Evolutionary conservation across 1,140 invertebrate species (phyloP), one percentile per base, ranked within the genome.

Genomic region (Gryon sp.): DNA sequence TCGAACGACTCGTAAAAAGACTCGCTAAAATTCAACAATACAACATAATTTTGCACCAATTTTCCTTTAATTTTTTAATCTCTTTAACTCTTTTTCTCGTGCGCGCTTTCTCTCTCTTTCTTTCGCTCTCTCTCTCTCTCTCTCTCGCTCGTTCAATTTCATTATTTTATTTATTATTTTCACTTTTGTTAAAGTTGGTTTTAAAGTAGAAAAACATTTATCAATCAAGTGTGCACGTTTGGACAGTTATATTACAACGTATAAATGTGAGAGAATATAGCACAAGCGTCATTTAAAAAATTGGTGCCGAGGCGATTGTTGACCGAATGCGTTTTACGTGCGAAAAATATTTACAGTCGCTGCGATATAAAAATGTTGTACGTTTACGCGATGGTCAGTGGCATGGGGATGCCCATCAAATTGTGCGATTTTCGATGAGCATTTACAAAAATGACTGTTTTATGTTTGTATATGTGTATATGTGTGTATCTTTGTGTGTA

Each of bases 311-410:
- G 66, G 66, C 66, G 66, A 52, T 60, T 38, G 52, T 50, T 59
- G 65, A 38, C 32, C 66, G 30, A 70, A 60, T 52, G 55, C 45
- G 36, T 9, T 34, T 12, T 55, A 66, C 36, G 46, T 70, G 66
- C 66, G 48, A 12, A 70, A 70, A 70, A 52, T 70, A 60, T 70
- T 70, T 70, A 70, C 66, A 70, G 66, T 70, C 46, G 66, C 66
- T 48, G 66, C 66, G 66, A 60, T 70, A 70, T 70, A 70, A 70
- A 70, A 70, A 70, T 60, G 66, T 69, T 59, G 52, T 70, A 59
- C 53, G 53, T 60, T 40, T 38, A 24, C 55, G 66, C 45, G 36
- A 36, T 53, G 52, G 40, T 28, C 41, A n/a, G 63, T 36, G 22
- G 60, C 48, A 34, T 46, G 32, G 20, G n/a, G 22, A 32, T 59